Evolutionary conservation across 2,113 vertebrate genomes (phyloP), one percentile per base, ranked within the genome.

Genomic region (Phalacrocorax carbo): DNA sequence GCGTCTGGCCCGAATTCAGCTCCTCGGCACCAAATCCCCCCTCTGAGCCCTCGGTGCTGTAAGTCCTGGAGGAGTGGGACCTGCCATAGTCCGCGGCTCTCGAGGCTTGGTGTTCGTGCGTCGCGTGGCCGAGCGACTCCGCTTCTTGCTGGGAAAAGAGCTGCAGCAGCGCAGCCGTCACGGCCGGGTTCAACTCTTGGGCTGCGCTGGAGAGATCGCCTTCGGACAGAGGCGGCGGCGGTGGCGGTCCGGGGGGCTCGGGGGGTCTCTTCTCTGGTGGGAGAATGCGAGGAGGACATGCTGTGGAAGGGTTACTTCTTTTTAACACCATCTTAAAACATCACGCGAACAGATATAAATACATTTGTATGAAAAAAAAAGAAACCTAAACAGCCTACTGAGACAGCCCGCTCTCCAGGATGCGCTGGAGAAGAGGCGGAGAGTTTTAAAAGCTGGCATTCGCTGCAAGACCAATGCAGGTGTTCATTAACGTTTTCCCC

Each of bases 141-240:
- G 98, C 84, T 88, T 99, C 99, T 88, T 98, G 98, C 96, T 99
- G 99, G n/a, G 99, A 98, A 46, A 99, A 98, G 93, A 99, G 99
- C 98, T 99, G 99, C 36, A 99, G 98, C 96, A 99, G 97, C 21
- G 99, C 99, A 11, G 99, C 98, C 10, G 99, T 99, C 95, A 99
- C 98, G 21, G 99, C 98, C 15, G 99, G 98, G 83, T 98, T 99
- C 96, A 99, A 96, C 97, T 99, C 99, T 89, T 98, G 97, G 78
- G 97, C 94, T 93, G 98, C 86, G 8, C 95, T 51, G 97, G 95
- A 98, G 70, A 97, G 84, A 90, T 95, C 95, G 46, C 93, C 98
- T 91, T 96, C 98, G 75, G 98, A 52, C 79, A 97, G 96, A 95
- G 97, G 95, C 46, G 94, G 97, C 89, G 97, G 98, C 21, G 98